Percentiles rank a stretch among this genome's conserved stretches.
Conservation (phyloP, 92 coral and sea anemone species). For the Scolanthus callimorphus region DNA sequence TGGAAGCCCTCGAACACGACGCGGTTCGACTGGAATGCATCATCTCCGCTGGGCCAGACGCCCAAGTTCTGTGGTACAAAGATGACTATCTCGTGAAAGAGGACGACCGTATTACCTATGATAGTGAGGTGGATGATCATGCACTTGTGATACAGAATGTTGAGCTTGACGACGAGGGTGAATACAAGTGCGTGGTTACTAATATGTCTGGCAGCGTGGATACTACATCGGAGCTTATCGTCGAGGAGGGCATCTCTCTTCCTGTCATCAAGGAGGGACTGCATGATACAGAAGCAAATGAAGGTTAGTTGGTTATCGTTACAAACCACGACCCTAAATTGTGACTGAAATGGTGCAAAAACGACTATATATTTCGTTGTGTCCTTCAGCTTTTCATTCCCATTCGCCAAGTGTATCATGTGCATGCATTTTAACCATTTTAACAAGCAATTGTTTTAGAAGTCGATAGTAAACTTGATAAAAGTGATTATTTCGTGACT, state of each 20-base stretch:
- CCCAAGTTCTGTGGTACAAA: constrained; percentile 75
- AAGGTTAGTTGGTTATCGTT: too few species aligned
- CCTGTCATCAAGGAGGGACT: constrained; percentile 86
- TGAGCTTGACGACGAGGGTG: constrained; percentile 85
- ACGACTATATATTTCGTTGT: too few species aligned
- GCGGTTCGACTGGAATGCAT: constrained; percentile 73
- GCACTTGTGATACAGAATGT: constrained; percentile 65
- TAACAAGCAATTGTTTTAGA: too few species aligned
- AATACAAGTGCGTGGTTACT: constrained; percentile 72
- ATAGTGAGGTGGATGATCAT: constrained; percentile 63
- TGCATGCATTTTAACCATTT: too few species aligned
- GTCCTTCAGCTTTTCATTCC: too few species aligned
- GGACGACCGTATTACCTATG: constrained; percentile 62
- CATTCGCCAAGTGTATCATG: too few species aligned
- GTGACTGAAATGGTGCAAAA: too few species aligned
- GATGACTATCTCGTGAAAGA: constrained; percentile 71
- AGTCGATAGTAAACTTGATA: too few species aligned
- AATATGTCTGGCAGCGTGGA: constrained; percentile 69
- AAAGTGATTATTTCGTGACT: too few species aligned
- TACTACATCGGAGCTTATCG: constrained; percentile 63
- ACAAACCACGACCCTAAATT: too few species aligned
- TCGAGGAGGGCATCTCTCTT: constrained; percentile 85
- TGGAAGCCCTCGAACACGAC: constrained; percentile 86
- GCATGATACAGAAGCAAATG: constrained; percentile 46
- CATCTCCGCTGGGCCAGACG: constrained; percentile 56